phyloP scores from a whole-genome alignment of 2,888 invertebrate genomes.

The Julus scandinavius region DNA sequence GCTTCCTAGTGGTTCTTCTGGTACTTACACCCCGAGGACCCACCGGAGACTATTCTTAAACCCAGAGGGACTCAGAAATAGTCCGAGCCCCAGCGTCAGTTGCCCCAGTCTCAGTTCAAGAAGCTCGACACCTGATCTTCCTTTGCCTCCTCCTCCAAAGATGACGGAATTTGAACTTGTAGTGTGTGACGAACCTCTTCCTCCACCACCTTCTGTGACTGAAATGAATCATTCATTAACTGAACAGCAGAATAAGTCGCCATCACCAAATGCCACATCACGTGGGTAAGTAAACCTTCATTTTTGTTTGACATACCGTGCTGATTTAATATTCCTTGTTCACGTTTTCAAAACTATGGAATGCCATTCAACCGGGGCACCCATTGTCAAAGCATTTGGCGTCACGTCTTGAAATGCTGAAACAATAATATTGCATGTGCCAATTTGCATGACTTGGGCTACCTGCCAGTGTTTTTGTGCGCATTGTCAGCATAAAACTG shows the following conservation, averaged over 20 bases:
- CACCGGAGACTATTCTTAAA: conserved; percentile 33
- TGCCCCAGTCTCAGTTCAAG: conserved; percentile 48
- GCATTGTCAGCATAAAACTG: too few species aligned
- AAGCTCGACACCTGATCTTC: conserved; percentile 66
- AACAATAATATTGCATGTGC: neutral
- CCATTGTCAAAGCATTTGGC: neutral
- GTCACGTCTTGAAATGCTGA: neutral
- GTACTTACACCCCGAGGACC: conserved; percentile 39
- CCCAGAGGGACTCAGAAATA: conserved; percentile 40
- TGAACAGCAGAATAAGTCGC: conserved; percentile 7
- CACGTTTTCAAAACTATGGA: too few species aligned
- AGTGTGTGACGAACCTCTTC: conserved; percentile 74
- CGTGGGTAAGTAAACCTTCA: conserved; percentile 42
- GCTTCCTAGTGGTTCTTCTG: conserved; percentile 45
- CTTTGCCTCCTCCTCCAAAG: conserved; percentile 71
- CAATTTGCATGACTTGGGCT: too few species aligned
- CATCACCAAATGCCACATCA: neutral
- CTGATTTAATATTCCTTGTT: neutral
- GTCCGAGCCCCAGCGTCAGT: conserved; percentile 47
- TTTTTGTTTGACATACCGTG: neutral
- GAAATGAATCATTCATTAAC: conserved; percentile 56
- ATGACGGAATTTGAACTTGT: conserved; percentile 69
- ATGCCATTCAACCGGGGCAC: neutral
- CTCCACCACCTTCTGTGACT: conserved; percentile 73
- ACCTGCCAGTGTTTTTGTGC: too few species aligned